Base-by-base conservation (phyloP, 2,888 invertebrate species). In the Hirtodrosophila cameraria region DNA sequence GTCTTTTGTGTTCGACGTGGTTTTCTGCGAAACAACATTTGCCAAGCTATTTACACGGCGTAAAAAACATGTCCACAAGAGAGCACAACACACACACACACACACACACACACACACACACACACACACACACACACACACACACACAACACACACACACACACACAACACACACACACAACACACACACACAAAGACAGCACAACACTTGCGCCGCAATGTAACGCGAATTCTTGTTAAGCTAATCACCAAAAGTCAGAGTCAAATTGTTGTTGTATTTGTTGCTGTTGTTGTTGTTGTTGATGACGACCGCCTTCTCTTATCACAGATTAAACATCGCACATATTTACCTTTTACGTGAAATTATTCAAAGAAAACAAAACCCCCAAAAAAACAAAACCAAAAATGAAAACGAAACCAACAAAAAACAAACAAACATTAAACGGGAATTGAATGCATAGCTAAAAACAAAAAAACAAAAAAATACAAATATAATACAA, bases 141-240 rank as follows among this genome's bases (percentile, higher is more conserved):
- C 23, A 49, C 6, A 33, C 46, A 52, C 31, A 48, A 18, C 27
- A 49, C 67, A 46, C 7, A 33, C 16, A 11, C 42, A 30, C 38
- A 38, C 30, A 42, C 48, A 33, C 46, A 45, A 58, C 35, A 43
- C 23, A 48, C 6, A 38, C 45, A 52, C 30, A 49, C 66, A 46
- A 18, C 18, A 18, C 18, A 18, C 18, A 18, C 18, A 18, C 18
- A 18, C 23, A 49, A 4, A 33, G 41, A 52, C 31, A 48, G 15
- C 27, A 49, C 67, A 46, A 5, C 64, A 62, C 41, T 58, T 69
- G 57, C 50, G 59, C 65, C 45, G 63, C 73, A 73, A 68, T 71
- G 80, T 77, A 77, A 78, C 76, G 82, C 82, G 85, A 84, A 84
- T 84, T 84, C 83, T 82, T 78, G 83, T 62, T 85, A 84, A 84